Evolutionary conservation across 2,797 vertebrate species (phyloP).

Genomic region (Lindbergichthys nudifrons): DNA sequence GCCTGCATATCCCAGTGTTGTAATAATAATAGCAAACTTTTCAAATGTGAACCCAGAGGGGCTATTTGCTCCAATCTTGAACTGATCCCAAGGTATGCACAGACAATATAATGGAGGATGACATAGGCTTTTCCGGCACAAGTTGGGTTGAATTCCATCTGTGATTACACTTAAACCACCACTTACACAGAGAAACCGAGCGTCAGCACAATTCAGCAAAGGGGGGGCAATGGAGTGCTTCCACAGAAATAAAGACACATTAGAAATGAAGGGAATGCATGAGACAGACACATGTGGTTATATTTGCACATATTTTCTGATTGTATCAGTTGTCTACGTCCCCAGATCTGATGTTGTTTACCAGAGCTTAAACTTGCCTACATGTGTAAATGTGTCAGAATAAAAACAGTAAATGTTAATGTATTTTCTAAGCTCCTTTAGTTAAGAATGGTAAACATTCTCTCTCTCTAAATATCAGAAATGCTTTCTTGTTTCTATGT

Average conservation of each 20-base stretch:
- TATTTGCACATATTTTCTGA: background rate
- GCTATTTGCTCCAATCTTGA: slow-evolving; percentile 69
- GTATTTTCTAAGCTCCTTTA: background rate
- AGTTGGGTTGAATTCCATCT: slow-evolving; percentile 49
- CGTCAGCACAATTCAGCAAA: slow-evolving; percentile 32
- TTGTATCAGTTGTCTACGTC: background rate
- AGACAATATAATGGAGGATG: slow-evolving; percentile 70
- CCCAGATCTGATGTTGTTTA: background rate
- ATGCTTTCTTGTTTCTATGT: background rate
- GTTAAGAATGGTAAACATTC: background rate
- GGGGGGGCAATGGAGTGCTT: background rate
- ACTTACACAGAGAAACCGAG: slow-evolving; percentile 43
- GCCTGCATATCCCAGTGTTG: slow-evolving; percentile 49
- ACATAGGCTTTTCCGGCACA: slow-evolving; percentile 64
- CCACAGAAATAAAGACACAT: background rate
- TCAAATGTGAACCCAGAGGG: slow-evolving; percentile 44
- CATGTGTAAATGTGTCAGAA: background rate
- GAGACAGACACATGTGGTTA: background rate
- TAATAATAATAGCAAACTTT: slow-evolving; percentile 69
- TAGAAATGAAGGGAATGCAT: background rate
- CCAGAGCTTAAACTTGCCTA: background rate
- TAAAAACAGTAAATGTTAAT: background rate
- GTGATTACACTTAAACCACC: slow-evolving; percentile 70
- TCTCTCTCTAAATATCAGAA: background rate
- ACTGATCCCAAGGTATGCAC: slow-evolving; percentile 63